These are phyloP conservation scores for Rattus rattus DNA, from an alignment of 2,113 vertebrate genomes.

Conservation along the genomic window DNA sequence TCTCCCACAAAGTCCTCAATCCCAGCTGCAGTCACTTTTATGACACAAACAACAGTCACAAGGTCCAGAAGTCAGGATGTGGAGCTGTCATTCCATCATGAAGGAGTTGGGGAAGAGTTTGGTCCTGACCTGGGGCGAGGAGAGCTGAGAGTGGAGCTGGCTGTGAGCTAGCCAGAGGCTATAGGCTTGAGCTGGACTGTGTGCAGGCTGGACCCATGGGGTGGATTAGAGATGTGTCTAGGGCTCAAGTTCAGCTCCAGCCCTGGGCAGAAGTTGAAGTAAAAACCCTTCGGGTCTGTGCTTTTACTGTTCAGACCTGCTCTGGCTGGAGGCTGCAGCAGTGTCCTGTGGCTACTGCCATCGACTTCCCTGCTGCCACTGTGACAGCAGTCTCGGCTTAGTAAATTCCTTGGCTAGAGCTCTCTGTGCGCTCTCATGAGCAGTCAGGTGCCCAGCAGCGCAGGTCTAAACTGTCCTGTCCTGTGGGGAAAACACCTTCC, in stretches of 20 bases:
- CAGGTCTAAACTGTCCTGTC: background rate
- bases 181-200: background rate
- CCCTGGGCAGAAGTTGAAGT: background rate
- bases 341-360: no score
- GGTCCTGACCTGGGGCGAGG: background rate
- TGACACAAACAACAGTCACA: background rate
- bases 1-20: background rate
- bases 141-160: background rate
- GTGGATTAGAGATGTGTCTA: background rate
- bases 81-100: background rate
- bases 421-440: background rate
- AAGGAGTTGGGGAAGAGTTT: background rate
- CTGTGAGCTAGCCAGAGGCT: background rate
- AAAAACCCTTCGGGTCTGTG: no score
- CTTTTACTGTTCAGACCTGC: no score
- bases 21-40: background rate
- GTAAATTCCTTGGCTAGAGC: background rate
- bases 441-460: background rate
- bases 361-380: background rate
- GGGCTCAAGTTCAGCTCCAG: no score
- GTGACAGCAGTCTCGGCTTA: no score
- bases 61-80: background rate
- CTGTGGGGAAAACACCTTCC: background rate
- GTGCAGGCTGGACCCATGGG: background rate
- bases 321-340: background rate